Evolutionary conservation across 2,888 invertebrate species (phyloP).

Genomic region (Philhelius pedissequus): DNA sequence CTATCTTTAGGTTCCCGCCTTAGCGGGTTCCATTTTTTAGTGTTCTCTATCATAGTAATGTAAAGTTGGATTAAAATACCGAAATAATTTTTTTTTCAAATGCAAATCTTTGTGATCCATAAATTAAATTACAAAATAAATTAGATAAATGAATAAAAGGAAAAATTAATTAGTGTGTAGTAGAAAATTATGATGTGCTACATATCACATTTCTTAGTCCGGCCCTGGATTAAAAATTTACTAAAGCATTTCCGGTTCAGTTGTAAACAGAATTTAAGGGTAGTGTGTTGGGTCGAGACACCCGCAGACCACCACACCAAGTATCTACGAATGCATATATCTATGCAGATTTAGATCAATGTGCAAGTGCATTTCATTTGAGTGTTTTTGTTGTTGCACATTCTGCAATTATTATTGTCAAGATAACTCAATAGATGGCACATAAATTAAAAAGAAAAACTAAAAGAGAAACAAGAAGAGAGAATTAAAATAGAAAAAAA

Average conservation of each 20-base stretch:
- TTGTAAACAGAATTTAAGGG: neutral
- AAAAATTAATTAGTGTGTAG: too few species aligned
- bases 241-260: neutral
- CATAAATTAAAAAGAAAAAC: neutral
- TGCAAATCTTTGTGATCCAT: too few species aligned
- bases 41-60: too few species aligned
- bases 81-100: too few species aligned
- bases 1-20: too few species aligned
- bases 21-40: too few species aligned
- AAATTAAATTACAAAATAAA: too few species aligned
- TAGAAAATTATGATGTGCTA: too few species aligned
- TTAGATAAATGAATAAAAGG: too few species aligned
- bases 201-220: neutral
- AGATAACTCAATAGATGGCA: slow-evolving; percentile 45
- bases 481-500: slow-evolving; percentile 27
- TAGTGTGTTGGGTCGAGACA: neutral
- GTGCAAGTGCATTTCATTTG: slow-evolving; percentile 43
- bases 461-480: neutral
- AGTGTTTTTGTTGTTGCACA: slow-evolving; percentile 36
- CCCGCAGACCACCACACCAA: neutral
- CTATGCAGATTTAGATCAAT: slow-evolving; percentile 31
- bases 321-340: neutral
- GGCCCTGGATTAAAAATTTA: neutral
- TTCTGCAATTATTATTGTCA: slow-evolving; percentile 57
- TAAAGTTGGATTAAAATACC: too few species aligned